phyloP scores from a whole-genome alignment of 2,797 vertebrate species.

The Heliangelus exortis region DNA sequence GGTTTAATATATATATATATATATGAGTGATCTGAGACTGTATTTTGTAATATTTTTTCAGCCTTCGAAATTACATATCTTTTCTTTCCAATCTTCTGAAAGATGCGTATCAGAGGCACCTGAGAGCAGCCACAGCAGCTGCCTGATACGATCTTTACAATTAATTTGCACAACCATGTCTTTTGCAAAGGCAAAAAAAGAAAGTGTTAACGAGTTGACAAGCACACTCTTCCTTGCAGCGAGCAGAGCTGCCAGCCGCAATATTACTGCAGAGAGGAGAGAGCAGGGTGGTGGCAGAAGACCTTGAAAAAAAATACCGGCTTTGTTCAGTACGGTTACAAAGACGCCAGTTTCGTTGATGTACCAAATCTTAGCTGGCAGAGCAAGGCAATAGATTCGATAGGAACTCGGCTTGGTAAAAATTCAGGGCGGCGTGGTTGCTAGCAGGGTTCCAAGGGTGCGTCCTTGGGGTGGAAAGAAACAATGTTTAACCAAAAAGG shows the following conservation, averaged over 20 bases:
- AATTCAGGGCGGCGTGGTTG: neutral
- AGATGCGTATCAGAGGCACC: neutral
- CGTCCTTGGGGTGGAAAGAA: neutral
- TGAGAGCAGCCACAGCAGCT: neutral
- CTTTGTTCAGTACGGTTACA: conserved; percentile 44
- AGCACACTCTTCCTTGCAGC: neutral
- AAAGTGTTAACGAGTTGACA: conserved; percentile 46
- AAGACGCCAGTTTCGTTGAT: neutral
- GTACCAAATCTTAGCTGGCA: neutral
- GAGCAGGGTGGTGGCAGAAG: conserved; percentile 45
- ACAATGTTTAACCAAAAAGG: neutral
- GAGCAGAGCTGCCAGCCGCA: conserved; percentile 23
- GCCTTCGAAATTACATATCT: neutral
- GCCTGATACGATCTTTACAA: neutral
- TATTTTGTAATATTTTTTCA: neutral
- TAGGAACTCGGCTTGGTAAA: neutral
- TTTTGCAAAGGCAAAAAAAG: neutral
- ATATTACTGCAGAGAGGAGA: conserved; percentile 45
- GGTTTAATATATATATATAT: neutral
- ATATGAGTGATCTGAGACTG: neutral
- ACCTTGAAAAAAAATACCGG: conserved; percentile 23
- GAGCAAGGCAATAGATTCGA: neutral
- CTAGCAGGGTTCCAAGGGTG: neutral
- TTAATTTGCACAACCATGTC: neutral
- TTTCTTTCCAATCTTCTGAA: neutral